Percentiles rank a stretch among this genome's conserved stretches.
These are phyloP conservation scores for Gonioctena quinquepunctata DNA, from an alignment of 1,140 invertebrate genomes.

Conservation along the genomic window DNA sequence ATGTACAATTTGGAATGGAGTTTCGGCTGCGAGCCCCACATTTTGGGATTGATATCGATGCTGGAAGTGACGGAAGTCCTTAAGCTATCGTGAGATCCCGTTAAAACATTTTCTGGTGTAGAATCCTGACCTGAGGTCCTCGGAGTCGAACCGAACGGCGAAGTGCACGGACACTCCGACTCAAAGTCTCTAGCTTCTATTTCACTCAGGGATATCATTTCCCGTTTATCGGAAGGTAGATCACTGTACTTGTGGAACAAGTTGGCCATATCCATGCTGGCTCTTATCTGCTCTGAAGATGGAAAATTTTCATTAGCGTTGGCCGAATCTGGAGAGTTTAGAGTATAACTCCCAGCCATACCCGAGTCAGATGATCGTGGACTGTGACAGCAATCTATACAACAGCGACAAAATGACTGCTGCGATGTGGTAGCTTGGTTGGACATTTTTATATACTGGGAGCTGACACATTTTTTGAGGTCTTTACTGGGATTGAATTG, in stretches of 20 bases:
- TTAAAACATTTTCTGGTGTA: conserved; percentile 59
- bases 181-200: conserved; percentile 70
- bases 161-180: conserved; percentile 71
- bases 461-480: conserved; percentile 56
- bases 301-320: conserved; percentile 26
- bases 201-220: conserved; percentile 59
- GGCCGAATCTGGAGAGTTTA: conserved; percentile 66
- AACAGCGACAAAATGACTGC: conserved; percentile 62
- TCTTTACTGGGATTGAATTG: conserved; percentile 39
- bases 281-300: conserved; percentile 8
- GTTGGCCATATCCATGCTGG: conserved; percentile 30
- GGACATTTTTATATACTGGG: conserved; percentile 55
- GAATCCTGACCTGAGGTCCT: conserved; percentile 63
- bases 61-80: conserved; percentile 58
- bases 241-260: conserved; percentile 26
- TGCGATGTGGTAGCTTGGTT: conserved; percentile 19
- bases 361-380: conserved; percentile 79
- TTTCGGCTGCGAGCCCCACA: conserved; percentile 37
- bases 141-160: conserved; percentile 72
- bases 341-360: conserved; percentile 77
- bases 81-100: conserved; percentile 58
- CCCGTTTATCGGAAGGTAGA: conserved; percentile 4
- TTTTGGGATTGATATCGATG: conserved; percentile 56
- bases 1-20: conserved; percentile 45
- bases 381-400: conserved; percentile 63